Evolutionary conservation across 2,113 vertebrate species (phyloP), one percentile per base, ranked within the genome.

Genomic region (Sardina pilchardus): DNA sequence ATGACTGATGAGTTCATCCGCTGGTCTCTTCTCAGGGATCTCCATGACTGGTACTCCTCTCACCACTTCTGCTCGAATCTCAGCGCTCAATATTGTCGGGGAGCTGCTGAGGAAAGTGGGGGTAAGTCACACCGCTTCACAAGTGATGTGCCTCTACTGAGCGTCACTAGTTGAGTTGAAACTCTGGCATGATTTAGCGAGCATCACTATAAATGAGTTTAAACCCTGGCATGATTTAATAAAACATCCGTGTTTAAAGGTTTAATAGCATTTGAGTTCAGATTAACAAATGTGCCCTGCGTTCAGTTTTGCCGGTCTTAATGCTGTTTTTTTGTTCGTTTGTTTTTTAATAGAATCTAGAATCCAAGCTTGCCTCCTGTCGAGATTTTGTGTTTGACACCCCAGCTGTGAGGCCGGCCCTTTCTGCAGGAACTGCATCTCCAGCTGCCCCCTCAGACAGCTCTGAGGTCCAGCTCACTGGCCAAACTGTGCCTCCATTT

Each of bases 71-170:
- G 97, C 98, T 81, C 96, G 98, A 86, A 99, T 99, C 94, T 99
- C 98, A 59, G 98, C 97, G 1, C 96, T 99, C 47, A 99, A 98
- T 91, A 99, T 99, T 0, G 98, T 99, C 2, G 98, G 98, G 56
- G 98, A 99, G 90, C 94, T 99, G 85, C 95, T 99, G 71, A 94
- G 96, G 87, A 99, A 99, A 98, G 98, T 99, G 0, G 98, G 98
- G 92, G 98, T 99, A 92, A 97, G 97, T 91, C 44, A 4, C 39
- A 34, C 34, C 3, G 50, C 17, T 24, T 50, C 19, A 56, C 19
- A 21, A 21, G 19, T 19, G 21, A 6, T 59, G 53, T 59, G 53
- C 53, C 53, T 24, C 53, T 59, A 59, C 21, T 59, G 53, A 24
- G 21, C 9, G 24, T 59, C 19, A 24, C 53, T 59, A 59, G 19